Percentiles rank a stretch among this genome's conserved stretches.
Evolutionary conservation across 2,888 invertebrate genomes (phyloP).

Genomic region (Caenorhabditis imperialis): DNA sequence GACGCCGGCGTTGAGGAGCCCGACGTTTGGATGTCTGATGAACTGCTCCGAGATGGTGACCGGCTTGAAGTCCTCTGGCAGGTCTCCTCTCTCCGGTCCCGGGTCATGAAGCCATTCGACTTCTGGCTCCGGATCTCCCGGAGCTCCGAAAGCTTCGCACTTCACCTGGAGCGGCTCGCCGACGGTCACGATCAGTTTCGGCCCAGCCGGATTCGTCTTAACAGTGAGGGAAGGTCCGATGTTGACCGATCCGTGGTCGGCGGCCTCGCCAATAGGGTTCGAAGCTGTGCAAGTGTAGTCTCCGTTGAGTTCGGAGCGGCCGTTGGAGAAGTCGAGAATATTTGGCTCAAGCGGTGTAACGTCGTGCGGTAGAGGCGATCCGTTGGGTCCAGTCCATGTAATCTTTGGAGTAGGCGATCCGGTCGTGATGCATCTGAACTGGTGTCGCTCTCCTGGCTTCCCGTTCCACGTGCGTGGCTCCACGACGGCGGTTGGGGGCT

Average conservation of each 20-base stretch:
- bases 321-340: constrained; percentile 70
- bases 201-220: constrained; percentile 72
- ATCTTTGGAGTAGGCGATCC: constrained; percentile 74
- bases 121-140: constrained; percentile 76
- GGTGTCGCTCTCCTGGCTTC: constrained; percentile 74
- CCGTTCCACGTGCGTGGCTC: constrained; percentile 77
- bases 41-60: constrained; percentile 77
- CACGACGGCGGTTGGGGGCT: constrained; percentile 76
- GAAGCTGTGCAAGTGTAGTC: constrained; percentile 75
- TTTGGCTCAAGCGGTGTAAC: constrained; percentile 75
- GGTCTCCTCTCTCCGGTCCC: constrained; percentile 76
- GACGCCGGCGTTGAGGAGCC: constrained; percentile 76
- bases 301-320: constrained; percentile 68
- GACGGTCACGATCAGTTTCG: constrained; percentile 73
- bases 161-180: constrained; percentile 75
- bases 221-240: constrained; percentile 70
- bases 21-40: constrained; percentile 75
- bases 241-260: constrained; percentile 74
- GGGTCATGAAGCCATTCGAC: constrained; percentile 75
- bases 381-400: constrained; percentile 75
- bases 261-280: constrained; percentile 70
- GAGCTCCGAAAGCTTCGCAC: constrained; percentile 75
- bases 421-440: constrained; percentile 75
- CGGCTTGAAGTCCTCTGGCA: constrained; percentile 77
- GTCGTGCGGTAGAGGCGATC: constrained; percentile 74